These are phyloP conservation scores for Chouioia cunea DNA, from an alignment of 2,888 invertebrate species.

Conservation along the genomic window DNA sequence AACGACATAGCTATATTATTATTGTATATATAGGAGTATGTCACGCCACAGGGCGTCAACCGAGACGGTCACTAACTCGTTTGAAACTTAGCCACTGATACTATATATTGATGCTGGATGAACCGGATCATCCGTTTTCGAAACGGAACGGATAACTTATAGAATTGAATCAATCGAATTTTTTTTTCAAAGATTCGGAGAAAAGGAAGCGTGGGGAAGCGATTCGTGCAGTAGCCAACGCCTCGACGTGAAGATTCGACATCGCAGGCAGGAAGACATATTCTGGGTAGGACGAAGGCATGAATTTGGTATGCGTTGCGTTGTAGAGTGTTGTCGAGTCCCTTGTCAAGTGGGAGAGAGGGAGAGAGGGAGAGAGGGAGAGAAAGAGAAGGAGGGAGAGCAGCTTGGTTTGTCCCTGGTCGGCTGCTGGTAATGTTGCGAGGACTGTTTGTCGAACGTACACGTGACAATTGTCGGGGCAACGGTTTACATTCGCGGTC, in stretches of 20 bases:
- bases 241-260: too few species aligned
- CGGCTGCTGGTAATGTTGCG: constrained; percentile 29
- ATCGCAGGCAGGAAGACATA: too few species aligned
- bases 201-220: too few species aligned
- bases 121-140: too few species aligned
- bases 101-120: too few species aligned
- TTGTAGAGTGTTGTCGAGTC: constrained; percentile 3
- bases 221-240: too few species aligned
- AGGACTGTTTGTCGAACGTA: constrained; percentile 49
- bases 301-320: constrained; percentile 32
- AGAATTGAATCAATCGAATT: too few species aligned
- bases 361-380: neutral
- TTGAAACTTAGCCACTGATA: too few species aligned
- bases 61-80: too few species aligned
- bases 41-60: neutral
- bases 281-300: neutral
- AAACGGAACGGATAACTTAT: too few species aligned
- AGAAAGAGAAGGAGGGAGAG: neutral
- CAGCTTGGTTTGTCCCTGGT: neutral
- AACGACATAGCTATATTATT: too few species aligned
- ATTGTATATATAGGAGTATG: constrained; percentile 3
- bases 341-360: constrained; percentile 24
- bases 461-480: constrained; percentile 50
- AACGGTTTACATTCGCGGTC: constrained; percentile 35
- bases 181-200: too few species aligned